Evolutionary conservation across 2,888 invertebrate genomes (phyloP).

Genomic region (Pheosia tremula): DNA sequence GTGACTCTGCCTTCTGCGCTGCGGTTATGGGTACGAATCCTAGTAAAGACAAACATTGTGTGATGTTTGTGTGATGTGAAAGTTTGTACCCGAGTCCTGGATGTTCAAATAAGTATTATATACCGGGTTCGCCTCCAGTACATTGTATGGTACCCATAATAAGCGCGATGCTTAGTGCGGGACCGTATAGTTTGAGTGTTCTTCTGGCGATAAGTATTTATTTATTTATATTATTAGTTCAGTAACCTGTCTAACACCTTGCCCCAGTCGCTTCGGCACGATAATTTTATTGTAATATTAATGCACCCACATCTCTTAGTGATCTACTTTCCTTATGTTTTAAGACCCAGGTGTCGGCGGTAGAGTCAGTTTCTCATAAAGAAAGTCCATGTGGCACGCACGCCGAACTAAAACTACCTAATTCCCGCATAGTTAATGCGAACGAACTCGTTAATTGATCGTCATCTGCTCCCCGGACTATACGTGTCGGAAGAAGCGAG

Average conservation of each 20-base stretch:
- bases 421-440: slow-evolving; percentile 78
- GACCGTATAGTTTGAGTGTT: too few relatives aligned
- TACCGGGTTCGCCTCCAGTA: too few relatives aligned
- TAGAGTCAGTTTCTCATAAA: slow-evolving; percentile 51
- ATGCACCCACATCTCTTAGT: slow-evolving; percentile 12
- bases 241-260: slow-evolving; percentile 20
- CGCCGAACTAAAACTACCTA: slow-evolving; percentile 53
- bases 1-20: too few relatives aligned
- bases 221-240: slow-evolving; percentile 31
- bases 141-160: too few relatives aligned
- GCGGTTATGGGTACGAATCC: too few relatives aligned
- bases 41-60: too few relatives aligned
- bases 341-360: slow-evolving; percentile 9
- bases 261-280: slow-evolving; percentile 4
- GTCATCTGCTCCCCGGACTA: slow-evolving; percentile 74
- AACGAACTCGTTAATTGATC: slow-evolving; percentile 81
- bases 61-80: too few relatives aligned
- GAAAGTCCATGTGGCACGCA: slow-evolving; percentile 75
- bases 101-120: too few relatives aligned
- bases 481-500: slow-evolving; percentile 65
- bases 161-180: too few relatives aligned
- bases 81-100: too few relatives aligned
- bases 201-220: too few relatives aligned
- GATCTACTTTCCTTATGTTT: slow-evolving; percentile 16
- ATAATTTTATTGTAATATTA: slow-evolving; percentile 18